Conservation (phyloP, 2,797 vertebrate genomes). For the Myotis daubentonii region DNA sequence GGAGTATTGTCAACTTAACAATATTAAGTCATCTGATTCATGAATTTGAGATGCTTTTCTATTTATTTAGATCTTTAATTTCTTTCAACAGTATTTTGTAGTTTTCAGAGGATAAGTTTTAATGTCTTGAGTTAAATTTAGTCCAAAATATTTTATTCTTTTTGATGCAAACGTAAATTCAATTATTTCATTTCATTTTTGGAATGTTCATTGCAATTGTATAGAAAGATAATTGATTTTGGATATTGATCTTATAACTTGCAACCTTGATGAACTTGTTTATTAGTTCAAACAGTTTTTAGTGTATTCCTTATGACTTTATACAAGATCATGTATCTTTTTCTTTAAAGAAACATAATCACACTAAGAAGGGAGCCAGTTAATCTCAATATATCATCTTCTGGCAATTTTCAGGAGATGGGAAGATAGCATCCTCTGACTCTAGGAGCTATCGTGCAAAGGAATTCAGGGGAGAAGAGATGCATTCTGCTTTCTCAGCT, state of each 20-base stretch:
- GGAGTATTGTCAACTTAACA: background rate
- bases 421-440: background rate
- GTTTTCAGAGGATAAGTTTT: background rate
- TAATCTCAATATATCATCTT: background rate
- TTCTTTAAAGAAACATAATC: background rate
- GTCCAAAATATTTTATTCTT: constrained; percentile 14
- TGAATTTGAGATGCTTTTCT: background rate
- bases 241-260: background rate
- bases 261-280: background rate
- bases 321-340: background rate
- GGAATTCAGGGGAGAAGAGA: background rate
- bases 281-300: background rate
- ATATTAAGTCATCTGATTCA: background rate
- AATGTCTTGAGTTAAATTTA: constrained; percentile 16
- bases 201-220: background rate
- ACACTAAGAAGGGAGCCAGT: background rate
- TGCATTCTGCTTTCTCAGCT: background rate
- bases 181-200: constrained; percentile 26
- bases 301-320: background rate
- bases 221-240: background rate
- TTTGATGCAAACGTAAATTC: background rate
- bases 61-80: background rate
- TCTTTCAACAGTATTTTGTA: background rate
- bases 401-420: background rate
- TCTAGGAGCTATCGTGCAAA: background rate